These are phyloP conservation scores for Eueides isabella DNA, from an alignment of 1,140 invertebrate species.

Conservation along the genomic window DNA sequence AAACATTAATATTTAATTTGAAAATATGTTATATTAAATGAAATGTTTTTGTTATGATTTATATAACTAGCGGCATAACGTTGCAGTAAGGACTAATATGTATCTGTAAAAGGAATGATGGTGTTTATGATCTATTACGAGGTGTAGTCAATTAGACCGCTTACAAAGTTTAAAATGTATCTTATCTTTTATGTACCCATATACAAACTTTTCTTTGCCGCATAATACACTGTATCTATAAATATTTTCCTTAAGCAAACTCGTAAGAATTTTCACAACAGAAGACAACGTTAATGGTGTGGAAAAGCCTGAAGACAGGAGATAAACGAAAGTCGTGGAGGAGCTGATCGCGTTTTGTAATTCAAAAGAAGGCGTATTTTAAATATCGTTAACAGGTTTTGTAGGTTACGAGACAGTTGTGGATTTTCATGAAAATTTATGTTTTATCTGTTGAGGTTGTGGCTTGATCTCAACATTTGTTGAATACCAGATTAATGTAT, in stretches of 20 bases:
- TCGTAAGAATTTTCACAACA: neutral
- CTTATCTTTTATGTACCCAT: too few relatives aligned
- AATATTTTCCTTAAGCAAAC: neutral
- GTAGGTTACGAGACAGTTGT: neutral
- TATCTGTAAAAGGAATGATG: too few relatives aligned
- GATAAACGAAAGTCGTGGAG: conserved; percentile 21
- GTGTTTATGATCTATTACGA: too few relatives aligned
- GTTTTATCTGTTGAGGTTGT: neutral
- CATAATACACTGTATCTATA: neutral
- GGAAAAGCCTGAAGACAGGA: conserved; percentile 22
- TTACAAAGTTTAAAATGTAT: too few relatives aligned
- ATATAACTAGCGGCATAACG: too few relatives aligned
- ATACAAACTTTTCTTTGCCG: too few relatives aligned
- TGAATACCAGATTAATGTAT: neutral
- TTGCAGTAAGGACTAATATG: too few relatives aligned
- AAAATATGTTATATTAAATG: too few relatives aligned
- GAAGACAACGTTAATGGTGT: conserved; percentile 19
- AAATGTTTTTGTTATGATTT: too few relatives aligned
- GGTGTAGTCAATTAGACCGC: too few relatives aligned
- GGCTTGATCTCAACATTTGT: neutral
- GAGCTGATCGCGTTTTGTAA: conserved; percentile 17
- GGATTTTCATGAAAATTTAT: neutral
- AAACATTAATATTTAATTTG: too few relatives aligned
- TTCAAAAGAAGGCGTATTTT: neutral
- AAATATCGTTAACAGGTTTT: neutral